Base-by-base conservation (phyloP, 2,797 vertebrate genomes). In the Aratinga solstitialis region DNA sequence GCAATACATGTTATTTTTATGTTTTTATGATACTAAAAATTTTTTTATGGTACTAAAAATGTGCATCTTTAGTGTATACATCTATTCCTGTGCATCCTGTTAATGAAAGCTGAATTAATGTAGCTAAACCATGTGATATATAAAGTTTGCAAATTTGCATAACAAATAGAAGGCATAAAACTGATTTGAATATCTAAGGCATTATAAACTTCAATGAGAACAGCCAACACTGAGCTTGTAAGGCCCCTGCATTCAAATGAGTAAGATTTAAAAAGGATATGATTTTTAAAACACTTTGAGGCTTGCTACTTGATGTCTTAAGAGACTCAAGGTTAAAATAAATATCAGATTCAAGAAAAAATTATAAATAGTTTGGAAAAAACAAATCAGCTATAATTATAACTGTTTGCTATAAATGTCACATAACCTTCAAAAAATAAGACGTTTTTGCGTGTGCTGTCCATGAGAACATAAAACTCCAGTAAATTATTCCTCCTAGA, bases 111-210 rank as follows among this genome's bases (percentile, higher is more conserved):
- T 97, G 83, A 94, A 97, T 97, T 97, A 97, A 97, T 94, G 95
- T 96, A 96, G 95, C 96, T 95, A 98, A 97, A 97, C 87, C 93
- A 94, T 96, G 93, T 97, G 96, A 97, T 97, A 97, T 94, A 97
- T 94, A 96, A 97, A 97, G 94, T 97, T 96, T 95, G 72, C 59
- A 96, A 94, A 97, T 97, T 96, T 97, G 90, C 96, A 97, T 97
- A 98, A 98, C 96, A 98, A 98, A 98, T 97, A 59, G 92, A 96
- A 97, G 71, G 90, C 94, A 97, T 95, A 95, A 97, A 97, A 84
- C 95, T 97, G 81, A 98, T 98, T 97, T 97, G 97, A 98, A 98
- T 98, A 98, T 97, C 97, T 98, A 97, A 98, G 93, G 94, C 94
- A 96, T 96, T 97, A 97, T 96, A 95, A 97, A 98, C 97, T 97